phyloP scores from a whole-genome alignment of 92 coral and sea anemone genomes.

The Zoanthus solanderi region DNA sequence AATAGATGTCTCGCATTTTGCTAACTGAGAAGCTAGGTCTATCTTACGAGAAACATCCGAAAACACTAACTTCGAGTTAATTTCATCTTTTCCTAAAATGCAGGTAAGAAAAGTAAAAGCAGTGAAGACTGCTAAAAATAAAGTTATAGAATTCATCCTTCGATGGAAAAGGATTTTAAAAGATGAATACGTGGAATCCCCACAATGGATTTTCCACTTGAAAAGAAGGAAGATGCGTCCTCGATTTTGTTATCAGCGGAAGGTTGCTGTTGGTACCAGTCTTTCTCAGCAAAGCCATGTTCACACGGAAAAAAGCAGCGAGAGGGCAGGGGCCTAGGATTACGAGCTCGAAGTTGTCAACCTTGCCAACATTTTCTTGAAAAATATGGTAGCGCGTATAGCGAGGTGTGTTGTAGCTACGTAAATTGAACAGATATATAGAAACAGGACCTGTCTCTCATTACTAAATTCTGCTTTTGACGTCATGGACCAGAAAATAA shows the following conservation, averaged over 20 bases:
- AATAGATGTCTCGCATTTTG: conserved; percentile 82
- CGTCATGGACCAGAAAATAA: no score
- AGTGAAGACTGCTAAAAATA: conserved; percentile 68
- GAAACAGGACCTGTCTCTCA: no score
- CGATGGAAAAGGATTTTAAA: conserved; percentile 91
- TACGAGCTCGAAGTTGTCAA: no score
- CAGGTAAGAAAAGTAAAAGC: conserved; percentile 69
- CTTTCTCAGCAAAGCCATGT: no score
- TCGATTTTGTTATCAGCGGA: conserved; percentile 36
- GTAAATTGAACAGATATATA: no score
- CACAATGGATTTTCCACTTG: conserved; percentile 80
- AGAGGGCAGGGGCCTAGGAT: no score
- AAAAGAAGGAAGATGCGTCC: conserved; percentile 68
- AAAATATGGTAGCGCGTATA: no score
- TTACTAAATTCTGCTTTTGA: no score
- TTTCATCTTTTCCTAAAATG: conserved; percentile 74
- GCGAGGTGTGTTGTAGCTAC: no score
- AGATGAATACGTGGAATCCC: conserved; percentile 92
- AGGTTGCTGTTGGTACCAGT: no score
- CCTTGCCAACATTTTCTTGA: no score
- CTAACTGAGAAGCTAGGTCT: conserved; percentile 91
- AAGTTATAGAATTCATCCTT: conserved; percentile 84
- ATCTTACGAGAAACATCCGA: conserved; percentile 94
- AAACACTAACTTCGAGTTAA: conserved; percentile 75
- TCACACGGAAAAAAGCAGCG: no score